A percentile compares a stretch with the other conserved stretches of the same genome.
phyloP scores from a whole-genome alignment of 2,113 vertebrate species.

The Girardinichthys multiradiatus region DNA sequence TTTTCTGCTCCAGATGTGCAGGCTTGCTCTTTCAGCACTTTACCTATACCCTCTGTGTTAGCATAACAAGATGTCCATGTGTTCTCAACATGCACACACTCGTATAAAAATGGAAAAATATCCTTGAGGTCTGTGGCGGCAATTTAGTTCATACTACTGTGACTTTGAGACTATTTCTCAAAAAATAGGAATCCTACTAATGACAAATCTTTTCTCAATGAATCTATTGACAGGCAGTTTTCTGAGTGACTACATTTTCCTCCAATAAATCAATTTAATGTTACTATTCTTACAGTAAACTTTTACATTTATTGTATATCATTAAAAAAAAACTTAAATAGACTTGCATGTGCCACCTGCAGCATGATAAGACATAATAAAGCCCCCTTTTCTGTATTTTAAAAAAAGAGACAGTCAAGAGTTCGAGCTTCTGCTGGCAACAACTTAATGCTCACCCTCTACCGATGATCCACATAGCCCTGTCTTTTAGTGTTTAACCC shows the following conservation, averaged over 20 bases:
- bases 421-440: too few species aligned
- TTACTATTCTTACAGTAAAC: too few species aligned
- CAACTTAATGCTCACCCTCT: too few species aligned
- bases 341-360: too few species aligned
- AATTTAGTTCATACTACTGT: slow-evolving; percentile 11
- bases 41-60: slow-evolving; percentile 45
- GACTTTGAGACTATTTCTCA: background rate
- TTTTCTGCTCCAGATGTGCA: slow-evolving; percentile 58
- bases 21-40: slow-evolving; percentile 54
- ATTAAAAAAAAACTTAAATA: too few species aligned
- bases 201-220: background rate
- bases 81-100: slow-evolving; percentile 19
- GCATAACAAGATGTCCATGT: slow-evolving; percentile 28
- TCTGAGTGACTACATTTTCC: background rate
- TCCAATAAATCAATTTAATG: background rate
- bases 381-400: too few species aligned
- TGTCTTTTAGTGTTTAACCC: too few species aligned
- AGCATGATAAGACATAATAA: too few species aligned
- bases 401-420: too few species aligned
- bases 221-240: background rate
- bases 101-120: background rate
- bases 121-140: slow-evolving; percentile 17
- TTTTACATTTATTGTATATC: too few species aligned
- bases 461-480: too few species aligned
- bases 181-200: background rate